These are phyloP conservation scores for Piprites chloris DNA, from an alignment of 2,113 vertebrate genomes.

Conservation along the genomic window DNA sequence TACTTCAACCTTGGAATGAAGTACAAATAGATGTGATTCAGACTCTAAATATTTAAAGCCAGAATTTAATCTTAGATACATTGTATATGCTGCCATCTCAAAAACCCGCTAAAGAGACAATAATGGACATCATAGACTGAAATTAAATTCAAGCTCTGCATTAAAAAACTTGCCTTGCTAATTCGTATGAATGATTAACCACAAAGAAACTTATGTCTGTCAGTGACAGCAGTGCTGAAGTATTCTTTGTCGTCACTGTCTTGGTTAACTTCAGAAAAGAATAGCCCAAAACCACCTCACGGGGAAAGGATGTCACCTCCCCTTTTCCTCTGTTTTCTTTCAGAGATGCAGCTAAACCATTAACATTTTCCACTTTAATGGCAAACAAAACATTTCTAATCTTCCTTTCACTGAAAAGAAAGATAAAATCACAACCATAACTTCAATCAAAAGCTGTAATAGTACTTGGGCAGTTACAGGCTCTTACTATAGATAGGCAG, in stretches of 20 bases:
- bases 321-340: neutral
- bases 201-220: neutral
- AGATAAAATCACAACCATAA: slow-evolving; percentile 3
- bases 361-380: slow-evolving; percentile 29
- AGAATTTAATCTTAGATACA: slow-evolving; percentile 51
- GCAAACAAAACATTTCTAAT: slow-evolving; percentile 13
- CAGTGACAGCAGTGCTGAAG: neutral
- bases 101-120: neutral
- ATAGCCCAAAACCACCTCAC: neutral
- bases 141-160: slow-evolving; percentile 22
- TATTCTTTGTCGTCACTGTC: neutral
- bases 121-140: slow-evolving; percentile 26
- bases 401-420: slow-evolving; percentile 7
- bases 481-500: neutral
- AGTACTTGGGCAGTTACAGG: neutral
- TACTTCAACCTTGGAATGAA: slow-evolving; percentile 40
- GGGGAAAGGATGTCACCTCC: neutral
- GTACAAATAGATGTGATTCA: slow-evolving; percentile 36
- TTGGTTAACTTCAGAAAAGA: neutral
- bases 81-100: slow-evolving; percentile 32
- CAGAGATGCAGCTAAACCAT: neutral
- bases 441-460: neutral
- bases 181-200: slow-evolving; percentile 51
- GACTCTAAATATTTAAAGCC: slow-evolving; percentile 56
- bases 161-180: slow-evolving; percentile 1